Evolutionary conservation across 2,113 vertebrate genomes (phyloP).

Genomic region (Illadopsis cleaveri): DNA sequence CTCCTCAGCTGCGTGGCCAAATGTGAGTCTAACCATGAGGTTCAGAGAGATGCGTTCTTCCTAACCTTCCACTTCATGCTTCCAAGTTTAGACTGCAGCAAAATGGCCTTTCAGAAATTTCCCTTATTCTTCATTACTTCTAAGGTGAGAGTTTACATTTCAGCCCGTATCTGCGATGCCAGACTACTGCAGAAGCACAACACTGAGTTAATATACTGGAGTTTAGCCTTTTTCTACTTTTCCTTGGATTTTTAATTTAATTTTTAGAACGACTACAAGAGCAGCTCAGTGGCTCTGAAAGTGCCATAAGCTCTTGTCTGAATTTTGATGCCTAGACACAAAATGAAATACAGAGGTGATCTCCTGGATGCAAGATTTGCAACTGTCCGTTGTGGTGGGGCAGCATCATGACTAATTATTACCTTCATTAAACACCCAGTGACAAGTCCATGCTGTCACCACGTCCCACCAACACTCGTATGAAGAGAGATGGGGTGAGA

Average conservation of each 20-base stretch:
- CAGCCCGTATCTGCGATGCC: background rate
- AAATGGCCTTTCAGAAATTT: background rate
- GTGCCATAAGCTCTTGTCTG: background rate
- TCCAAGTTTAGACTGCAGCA: constrained; percentile 27
- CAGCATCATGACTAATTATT: background rate
- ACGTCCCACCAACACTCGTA: accelerated
- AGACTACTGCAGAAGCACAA: background rate
- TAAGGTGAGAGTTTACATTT: background rate
- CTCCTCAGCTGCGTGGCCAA: constrained; percentile 32
- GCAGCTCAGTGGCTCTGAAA: background rate
- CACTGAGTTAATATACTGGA: background rate
- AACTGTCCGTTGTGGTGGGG: accelerated
- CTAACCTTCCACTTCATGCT: constrained; percentile 35
- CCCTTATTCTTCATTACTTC: background rate
- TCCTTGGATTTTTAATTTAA: background rate
- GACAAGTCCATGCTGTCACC: background rate
- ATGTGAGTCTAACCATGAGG: background rate
- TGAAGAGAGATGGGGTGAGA: background rate
- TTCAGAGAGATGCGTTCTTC: constrained; percentile 4
- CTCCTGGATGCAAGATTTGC: too few relatives aligned
- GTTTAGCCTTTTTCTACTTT: background rate
- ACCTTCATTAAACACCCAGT: background rate
- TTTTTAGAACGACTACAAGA: background rate
- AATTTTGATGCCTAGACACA: background rate
- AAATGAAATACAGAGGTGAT: background rate